Evolutionary conservation across 2,797 vertebrate genomes (phyloP), one percentile per base, ranked within the genome.

Genomic region (Graptemys geographica): DNA sequence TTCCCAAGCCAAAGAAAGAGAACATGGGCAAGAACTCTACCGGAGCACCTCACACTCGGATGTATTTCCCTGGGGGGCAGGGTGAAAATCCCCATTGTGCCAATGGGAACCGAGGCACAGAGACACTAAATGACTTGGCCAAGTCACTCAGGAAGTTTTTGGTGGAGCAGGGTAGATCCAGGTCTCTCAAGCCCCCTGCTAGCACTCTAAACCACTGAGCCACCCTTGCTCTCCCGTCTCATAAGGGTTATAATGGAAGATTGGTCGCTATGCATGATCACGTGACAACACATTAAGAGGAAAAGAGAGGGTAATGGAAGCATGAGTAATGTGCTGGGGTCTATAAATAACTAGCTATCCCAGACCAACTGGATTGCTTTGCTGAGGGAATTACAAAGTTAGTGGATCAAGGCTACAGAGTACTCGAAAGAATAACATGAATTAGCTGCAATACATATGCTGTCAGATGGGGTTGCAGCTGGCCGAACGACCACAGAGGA

Each of bases 401-500:
- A 74, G 37, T 21, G 21, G n/a, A 74, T 25, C 37, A 41, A 25
- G 18, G 37, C 27, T 56, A 81, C 27, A 59, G 52, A 28, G 52
- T 10, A 37, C 65, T 21, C 8, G 2, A 37, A 37, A 31, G 27
- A 57, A 37, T 10, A 69, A 69, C n/a, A 19, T 21, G n/a, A 69
- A 37, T 19, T 69, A 19, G 65, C 65, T 69, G n/a, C n/a, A 18
- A 69, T 21, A 10, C 18, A 10, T 6, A 5, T 37, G 33, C 4
- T n/a, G 33, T 21, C n/a, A 9, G 18, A 15, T 69, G 65, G 33
- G 65, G 59, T 33, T 2, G 65, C 21, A 5, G 65, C 33, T 21
- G 31, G 16, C 33, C 4, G 8, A n/a, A n/a, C 0, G 8, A n/a
- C 18, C 18, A 18, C 62, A n/a, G 18, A 37, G 16, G 62, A n/a